phyloP scores from a whole-genome alignment of 2,888 invertebrate genomes.

The Drosophila picticornis region DNA sequence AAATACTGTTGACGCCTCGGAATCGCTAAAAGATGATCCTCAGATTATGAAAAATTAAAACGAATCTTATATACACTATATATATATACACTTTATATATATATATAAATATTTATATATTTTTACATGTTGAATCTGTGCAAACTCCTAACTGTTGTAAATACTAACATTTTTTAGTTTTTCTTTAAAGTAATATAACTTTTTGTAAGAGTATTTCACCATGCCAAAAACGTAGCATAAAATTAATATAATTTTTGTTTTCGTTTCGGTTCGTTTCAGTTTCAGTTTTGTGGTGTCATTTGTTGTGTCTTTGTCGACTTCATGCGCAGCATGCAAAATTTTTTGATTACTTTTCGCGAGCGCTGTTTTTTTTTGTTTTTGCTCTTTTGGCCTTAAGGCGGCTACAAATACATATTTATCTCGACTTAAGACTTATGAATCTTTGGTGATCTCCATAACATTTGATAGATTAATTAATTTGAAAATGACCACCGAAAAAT shows the following conservation, averaged over 20 bases:
- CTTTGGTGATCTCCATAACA: background rate
- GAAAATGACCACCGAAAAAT: background rate
- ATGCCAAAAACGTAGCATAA: slow-evolving; percentile 51
- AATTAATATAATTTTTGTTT: slow-evolving; percentile 62
- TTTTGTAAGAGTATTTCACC: slow-evolving; percentile 35
- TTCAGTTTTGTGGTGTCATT: slow-evolving; percentile 67
- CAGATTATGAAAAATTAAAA: slow-evolving; percentile 2
- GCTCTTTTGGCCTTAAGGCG: slow-evolving; percentile 9
- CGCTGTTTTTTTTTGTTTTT: background rate
- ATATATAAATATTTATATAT: background rate
- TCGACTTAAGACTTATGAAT: background rate
- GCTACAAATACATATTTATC: slow-evolving; percentile 22
- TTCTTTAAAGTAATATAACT: background rate
- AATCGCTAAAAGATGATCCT: slow-evolving; percentile 20
- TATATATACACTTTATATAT: too few relatives aligned
- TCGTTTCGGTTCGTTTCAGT: slow-evolving; percentile 35
- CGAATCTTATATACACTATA: slow-evolving; percentile 32
- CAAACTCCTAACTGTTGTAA: background rate
- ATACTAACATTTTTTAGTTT: background rate
- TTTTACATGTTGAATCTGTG: background rate
- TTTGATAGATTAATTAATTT: slow-evolving; percentile 1
- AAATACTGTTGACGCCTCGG: slow-evolving; percentile 66
- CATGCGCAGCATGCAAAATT: slow-evolving; percentile 72
- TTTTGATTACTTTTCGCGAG: slow-evolving; percentile 28
- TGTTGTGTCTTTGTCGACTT: slow-evolving; percentile 55